Evolutionary conservation across 2,888 invertebrate species (phyloP).

Genomic region (Auanema sp.): DNA sequence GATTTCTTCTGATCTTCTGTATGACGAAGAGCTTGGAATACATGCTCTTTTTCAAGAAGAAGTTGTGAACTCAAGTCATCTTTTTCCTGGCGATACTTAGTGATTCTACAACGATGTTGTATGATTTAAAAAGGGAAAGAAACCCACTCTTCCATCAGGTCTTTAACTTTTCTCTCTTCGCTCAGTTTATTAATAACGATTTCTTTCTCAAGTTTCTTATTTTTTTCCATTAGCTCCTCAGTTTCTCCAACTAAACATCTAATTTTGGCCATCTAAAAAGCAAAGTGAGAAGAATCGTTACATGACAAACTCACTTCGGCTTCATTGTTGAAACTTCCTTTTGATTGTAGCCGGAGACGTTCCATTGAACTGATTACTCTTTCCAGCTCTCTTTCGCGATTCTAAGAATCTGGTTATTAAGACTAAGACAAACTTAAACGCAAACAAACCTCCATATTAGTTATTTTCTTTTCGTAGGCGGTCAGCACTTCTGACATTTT

Average conservation of each 20-base stretch:
- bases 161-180: not conserved
- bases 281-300: not conserved
- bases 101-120: not conserved
- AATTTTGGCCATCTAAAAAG: conserved; percentile 20
- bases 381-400: conserved; percentile 64
- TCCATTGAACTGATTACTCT: conserved; percentile 66
- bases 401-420: conserved; percentile 18
- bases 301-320: conserved; percentile 10
- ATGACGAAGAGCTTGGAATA: conserved; percentile 13
- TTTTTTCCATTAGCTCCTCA: conserved; percentile 18
- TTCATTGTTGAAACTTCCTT: conserved; percentile 15
- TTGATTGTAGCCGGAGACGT: conserved; percentile 55
- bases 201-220: conserved; percentile 2
- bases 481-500: conserved; percentile 45
- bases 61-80: conserved; percentile 26
- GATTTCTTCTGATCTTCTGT: conserved; percentile 20
- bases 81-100: conserved; percentile 18
- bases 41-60: conserved; percentile 15
- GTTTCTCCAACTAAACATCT: conserved; percentile 28
- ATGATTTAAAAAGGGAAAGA: not conserved
- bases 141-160: conserved; percentile 17
- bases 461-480: conserved; percentile 50
- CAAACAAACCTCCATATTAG: conserved; percentile 30
- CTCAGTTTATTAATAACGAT: not conserved
- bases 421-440: not conserved